These are phyloP conservation scores for Zaprionus kolodkinae DNA, from an alignment of 1,140 invertebrate genomes.

Conservation along the genomic window DNA sequence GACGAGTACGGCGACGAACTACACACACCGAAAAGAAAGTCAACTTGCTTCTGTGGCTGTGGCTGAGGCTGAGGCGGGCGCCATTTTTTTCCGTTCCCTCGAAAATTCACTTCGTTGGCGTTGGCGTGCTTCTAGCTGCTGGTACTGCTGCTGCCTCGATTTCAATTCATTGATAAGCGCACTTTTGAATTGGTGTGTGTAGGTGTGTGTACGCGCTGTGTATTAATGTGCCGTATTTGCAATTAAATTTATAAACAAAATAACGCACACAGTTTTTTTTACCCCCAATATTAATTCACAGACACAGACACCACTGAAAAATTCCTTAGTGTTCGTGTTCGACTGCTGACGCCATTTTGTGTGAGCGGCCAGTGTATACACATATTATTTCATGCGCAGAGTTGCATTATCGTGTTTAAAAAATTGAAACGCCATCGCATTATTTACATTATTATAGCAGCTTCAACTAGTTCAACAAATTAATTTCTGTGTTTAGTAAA, in stretches of 20 bases:
- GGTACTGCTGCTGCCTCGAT: conserved; percentile 35
- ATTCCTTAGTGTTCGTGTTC: conserved; percentile 75
- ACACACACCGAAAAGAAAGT: conserved; percentile 76
- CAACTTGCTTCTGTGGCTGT: conserved; percentile 74
- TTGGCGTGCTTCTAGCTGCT: conserved; percentile 81
- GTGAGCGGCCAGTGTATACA: conserved; percentile 36
- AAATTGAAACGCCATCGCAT: neutral
- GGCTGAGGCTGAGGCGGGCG: conserved; percentile 68
- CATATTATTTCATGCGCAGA: conserved; percentile 18
- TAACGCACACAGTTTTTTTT: conserved; percentile 74
- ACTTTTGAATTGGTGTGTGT: conserved; percentile 52
- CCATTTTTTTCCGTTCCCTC: conserved; percentile 78
- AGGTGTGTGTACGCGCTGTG: conserved; percentile 67
- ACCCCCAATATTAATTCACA: conserved; percentile 73
- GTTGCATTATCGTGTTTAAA: conserved; percentile 28
- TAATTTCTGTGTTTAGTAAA: neutral
- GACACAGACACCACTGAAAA: conserved; percentile 77
- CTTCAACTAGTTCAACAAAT: neutral
- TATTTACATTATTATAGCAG: conserved; percentile 5
- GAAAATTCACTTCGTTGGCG: conserved; percentile 76
- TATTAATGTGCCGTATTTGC: conserved; percentile 76
- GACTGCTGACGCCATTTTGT: conserved; percentile 62
- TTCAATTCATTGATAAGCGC: conserved; percentile 72
- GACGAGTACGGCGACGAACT: conserved; percentile 60
- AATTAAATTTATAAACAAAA: conserved; percentile 82